Conservation (phyloP, 2,113 vertebrate genomes). For the Mormyrus iriodes region DNA sequence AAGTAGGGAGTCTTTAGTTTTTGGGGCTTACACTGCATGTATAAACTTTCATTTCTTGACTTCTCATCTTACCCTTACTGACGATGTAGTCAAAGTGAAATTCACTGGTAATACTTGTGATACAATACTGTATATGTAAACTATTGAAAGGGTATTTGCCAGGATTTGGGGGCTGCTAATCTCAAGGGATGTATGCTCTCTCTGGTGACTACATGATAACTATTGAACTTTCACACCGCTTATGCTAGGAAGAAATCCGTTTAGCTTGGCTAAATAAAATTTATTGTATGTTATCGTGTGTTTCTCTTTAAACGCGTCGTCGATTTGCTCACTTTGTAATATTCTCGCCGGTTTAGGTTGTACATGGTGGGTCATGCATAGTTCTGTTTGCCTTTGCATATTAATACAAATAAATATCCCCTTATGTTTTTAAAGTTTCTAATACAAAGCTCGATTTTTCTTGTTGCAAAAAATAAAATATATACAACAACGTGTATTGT, state of each 20-base stretch:
- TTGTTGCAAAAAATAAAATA: conserved; percentile 14
- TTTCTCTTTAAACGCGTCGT: not conserved
- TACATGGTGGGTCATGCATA: not conserved
- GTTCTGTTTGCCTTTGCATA: not conserved
- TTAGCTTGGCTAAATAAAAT: not conserved
- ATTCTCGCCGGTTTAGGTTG: not conserved
- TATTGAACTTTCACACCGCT: not conserved
- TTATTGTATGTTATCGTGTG: not conserved
- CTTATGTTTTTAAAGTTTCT: not conserved
- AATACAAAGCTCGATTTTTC: not conserved
- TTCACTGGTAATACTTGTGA: not conserved
- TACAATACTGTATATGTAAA: not conserved
- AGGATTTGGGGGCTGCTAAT: not conserved
- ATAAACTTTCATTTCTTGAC: not conserved
- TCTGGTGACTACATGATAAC: not conserved
- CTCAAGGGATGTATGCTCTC: not conserved
- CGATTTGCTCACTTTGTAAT: not conserved
- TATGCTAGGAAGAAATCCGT: not conserved
- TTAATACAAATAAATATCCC: not conserved
- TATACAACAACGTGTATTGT: not conserved
- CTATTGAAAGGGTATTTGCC: not conserved
- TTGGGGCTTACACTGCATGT: not conserved
- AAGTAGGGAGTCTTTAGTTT: not conserved
- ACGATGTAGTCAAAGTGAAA: not conserved
- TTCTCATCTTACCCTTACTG: not conserved